Base-by-base conservation (phyloP, 2,113 vertebrate species). In the Forbesichthys agassizii region DNA sequence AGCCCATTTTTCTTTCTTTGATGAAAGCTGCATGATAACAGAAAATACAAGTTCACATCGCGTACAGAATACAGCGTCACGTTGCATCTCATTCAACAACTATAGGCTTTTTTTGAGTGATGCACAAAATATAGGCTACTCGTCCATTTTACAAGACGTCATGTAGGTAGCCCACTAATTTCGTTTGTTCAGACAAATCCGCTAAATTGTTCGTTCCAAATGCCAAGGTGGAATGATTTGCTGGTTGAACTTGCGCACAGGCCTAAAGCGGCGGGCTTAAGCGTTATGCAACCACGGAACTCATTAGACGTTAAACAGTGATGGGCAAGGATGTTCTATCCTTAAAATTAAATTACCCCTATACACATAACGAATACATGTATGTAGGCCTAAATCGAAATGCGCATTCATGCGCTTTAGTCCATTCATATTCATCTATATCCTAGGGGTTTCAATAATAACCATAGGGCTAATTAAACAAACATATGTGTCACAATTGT, bases 1-100 rank as follows among this genome's bases (percentile, higher is more conserved):
- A 83, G 6, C 92, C 93, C 90, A 94, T 93, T 80, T 93, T 94
- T 55, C 93, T 90, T 84, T 94, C 92, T 83, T 94, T 94, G 81
- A 94, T 94, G 79, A 94, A 94, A 78, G 92, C 93, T 94, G 89
- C 13, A 77, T 42, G 3, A 48, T 6, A 1, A 13, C 66, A 77
- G 66, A 64, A 74, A 33, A 58, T 6, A 42, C 11, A 68, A n/a
- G 60, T 63, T 57, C 48, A 60, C 48, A 68, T 84, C 73, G 84
- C 49, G 9, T 57, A 64, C 11, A 33, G 11, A 54, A 60, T 3
- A 65, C 49, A 74, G 55, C 68, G 68, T 78, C 77, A 75, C 51
- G 9, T 46, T 46, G 51, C 53, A 9, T 16, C 48, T 1, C 48
- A 68, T 2, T 46, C 27, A 20, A 4, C 14, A 9, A 36, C 11